phyloP scores from a whole-genome alignment of 2,113 vertebrate genomes.

The Pterophyllum scalare region DNA sequence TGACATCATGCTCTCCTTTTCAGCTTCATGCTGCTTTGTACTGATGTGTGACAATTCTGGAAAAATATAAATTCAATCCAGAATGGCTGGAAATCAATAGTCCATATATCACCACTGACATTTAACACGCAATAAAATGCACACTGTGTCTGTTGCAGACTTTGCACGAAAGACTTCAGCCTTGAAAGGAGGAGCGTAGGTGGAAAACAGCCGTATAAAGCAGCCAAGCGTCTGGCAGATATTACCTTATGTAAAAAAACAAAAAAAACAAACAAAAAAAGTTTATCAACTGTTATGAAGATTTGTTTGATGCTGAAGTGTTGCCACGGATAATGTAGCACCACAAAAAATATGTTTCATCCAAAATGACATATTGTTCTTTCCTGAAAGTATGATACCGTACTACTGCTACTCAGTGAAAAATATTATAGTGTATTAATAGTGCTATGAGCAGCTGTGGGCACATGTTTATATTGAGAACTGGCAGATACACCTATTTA shows the following conservation, averaged over 20 bases:
- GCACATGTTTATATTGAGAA: neutral
- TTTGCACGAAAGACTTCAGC: constrained; percentile 23
- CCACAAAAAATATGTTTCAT: neutral
- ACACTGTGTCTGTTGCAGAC: constrained; percentile 6
- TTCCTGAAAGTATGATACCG: neutral
- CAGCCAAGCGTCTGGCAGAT: neutral
- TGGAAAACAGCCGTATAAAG: neutral
- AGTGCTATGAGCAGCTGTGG: neutral
- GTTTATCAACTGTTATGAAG: neutral
- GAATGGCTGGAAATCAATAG: constrained; percentile 36
- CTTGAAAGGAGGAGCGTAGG: neutral
- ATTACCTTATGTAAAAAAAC: constrained; percentile 9
- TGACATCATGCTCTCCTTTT: constrained; percentile 12
- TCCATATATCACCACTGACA: constrained; percentile 27
- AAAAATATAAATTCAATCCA: constrained; percentile 37
- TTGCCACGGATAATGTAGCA: neutral
- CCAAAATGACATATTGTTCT: neutral
- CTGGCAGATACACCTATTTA: neutral
- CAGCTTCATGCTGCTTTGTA: constrained; percentile 10
- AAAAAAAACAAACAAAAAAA: neutral
- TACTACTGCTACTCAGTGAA: neutral
- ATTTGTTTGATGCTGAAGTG: neutral
- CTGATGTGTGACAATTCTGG: constrained; percentile 16
- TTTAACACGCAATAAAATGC: constrained; percentile 39
- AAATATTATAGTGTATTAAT: neutral